Evolutionary conservation across 2,797 vertebrate genomes (phyloP), one percentile per base, ranked within the genome.

Genomic region (Emys orbicularis): DNA sequence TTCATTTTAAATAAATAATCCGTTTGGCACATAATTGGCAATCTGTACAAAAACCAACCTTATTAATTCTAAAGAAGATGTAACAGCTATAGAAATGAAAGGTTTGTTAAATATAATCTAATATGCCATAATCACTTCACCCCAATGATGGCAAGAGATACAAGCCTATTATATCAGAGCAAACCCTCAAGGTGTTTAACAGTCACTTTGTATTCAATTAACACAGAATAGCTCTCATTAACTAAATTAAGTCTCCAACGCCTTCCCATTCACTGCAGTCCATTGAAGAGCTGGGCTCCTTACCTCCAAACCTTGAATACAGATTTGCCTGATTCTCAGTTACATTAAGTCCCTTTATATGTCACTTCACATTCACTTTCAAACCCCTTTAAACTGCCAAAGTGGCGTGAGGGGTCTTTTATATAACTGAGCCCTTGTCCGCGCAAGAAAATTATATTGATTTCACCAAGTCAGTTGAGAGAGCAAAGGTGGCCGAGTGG

Each of bases 121-220:
- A 15, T 57, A 84, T 44, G 59, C 16, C 50, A 37, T 25, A 37
- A 25, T 68, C 49, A 53, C 54, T 77, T 44, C 19, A 37, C 54
- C 77, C 61, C 54, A 41, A 27, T 49, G 85, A 44, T 81, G 61
- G 23, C 61, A 85, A 86, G 81, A 72, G 18, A 89, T 59, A 59
- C 50, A 80, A 50, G 83, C 74, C 90, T 77, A 87, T 87, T 68
- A 65, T 91, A 79, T 49, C 52, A 41, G 37, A n/a, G 76, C 61
- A 76, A 77, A 41, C 19, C 68, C 68, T 72, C 68, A 72, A 72
- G 68, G 31, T 54, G 65, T 90, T 68, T 88, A 95, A 83, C 50
- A 93, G 94, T 86, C 86, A 87, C 44, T 91, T 87, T 53, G 59
- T 83, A 77, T 77, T 89, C 91, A 92, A 95, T 37, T 49, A 81